These are phyloP conservation scores for Pachyrhynchus sulphureomaculatus DNA, from an alignment of 1,140 invertebrate genomes.

Conservation along the genomic window DNA sequence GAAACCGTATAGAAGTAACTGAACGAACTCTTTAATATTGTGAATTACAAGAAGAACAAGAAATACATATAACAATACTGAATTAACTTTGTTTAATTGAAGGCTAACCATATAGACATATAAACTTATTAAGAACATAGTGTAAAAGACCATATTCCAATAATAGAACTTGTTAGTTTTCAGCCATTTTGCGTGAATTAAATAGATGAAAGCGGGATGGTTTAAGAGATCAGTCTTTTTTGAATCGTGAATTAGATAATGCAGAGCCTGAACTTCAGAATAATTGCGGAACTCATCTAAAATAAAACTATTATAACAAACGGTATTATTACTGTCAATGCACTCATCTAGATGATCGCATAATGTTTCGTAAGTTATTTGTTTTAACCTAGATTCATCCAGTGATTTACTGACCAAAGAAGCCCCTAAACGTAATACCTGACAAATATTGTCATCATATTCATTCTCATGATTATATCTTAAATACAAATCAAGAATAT, in stretches of 20 bases:
- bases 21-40: constrained; percentile 24
- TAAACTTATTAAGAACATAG: constrained; percentile 21
- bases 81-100: constrained; percentile 7
- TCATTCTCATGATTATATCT: constrained; percentile 2
- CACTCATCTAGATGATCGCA: constrained; percentile 33
- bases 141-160: constrained; percentile 22
- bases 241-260: constrained; percentile 11
- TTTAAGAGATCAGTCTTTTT: constrained; percentile 25
- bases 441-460: constrained; percentile 27
- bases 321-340: constrained; percentile 12
- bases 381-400: neutral
- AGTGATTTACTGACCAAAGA: neutral
- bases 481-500: constrained; percentile 26
- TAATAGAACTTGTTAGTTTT: constrained; percentile 25
- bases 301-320: constrained; percentile 32
- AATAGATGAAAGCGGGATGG: constrained; percentile 31
- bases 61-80: constrained; percentile 3
- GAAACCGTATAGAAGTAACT: constrained; percentile 15
- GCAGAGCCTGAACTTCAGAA: constrained; percentile 21
- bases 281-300: constrained; percentile 20
- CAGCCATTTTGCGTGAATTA: constrained; percentile 32
- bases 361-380: constrained; percentile 11
- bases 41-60: constrained; percentile 7
- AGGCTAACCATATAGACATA: constrained; percentile 25
- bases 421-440: constrained; percentile 26